Evolutionary conservation across 2,888 invertebrate species (phyloP).

Genomic region (Parnassius orleans): DNA sequence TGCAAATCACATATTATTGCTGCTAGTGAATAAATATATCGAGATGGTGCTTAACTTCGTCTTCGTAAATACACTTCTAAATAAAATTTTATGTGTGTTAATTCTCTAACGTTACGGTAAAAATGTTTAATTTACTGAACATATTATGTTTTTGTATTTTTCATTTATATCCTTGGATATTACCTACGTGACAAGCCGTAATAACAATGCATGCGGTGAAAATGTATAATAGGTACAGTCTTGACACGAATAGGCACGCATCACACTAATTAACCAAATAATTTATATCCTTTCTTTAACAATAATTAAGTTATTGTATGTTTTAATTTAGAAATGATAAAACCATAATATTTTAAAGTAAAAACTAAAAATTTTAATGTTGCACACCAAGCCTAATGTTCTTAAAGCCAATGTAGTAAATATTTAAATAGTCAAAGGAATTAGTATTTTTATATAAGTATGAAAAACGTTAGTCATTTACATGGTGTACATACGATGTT

Average conservation of each 20-base stretch:
- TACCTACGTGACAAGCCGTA: slow-evolving; percentile 10
- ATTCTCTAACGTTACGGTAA: too few relatives aligned
- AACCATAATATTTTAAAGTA: too few relatives aligned
- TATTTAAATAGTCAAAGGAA: too few relatives aligned
- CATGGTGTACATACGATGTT: too few relatives aligned
- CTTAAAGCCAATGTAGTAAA: too few relatives aligned
- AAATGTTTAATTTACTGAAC: not conserved
- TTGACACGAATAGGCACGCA: not conserved
- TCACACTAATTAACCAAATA: slow-evolving; percentile 2
- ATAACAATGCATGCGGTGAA: not conserved
- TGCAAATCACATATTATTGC: not conserved
- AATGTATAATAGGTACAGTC: not conserved
- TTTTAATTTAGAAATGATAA: too few relatives aligned
- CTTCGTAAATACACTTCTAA: not conserved
- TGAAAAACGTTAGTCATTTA: too few relatives aligned
- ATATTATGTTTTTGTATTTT: too few relatives aligned
- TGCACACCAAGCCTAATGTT: too few relatives aligned
- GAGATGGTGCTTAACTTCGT: not conserved
- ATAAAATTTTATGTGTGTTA: too few relatives aligned
- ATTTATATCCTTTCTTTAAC: not conserved
- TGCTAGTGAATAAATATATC: not conserved
- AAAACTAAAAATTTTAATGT: too few relatives aligned
- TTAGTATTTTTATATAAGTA: too few relatives aligned
- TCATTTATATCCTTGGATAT: not conserved
- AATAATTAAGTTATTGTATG: not conserved